Conservation (phyloP, 1,140 invertebrate genomes). For the Apis mellifera region Amel_HAv3.1 CM009939.2:8884501-8885000, state of each 20-base stretch:
- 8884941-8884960: too few species aligned
- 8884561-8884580: constrained; percentile 22
- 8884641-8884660: constrained; percentile 25
- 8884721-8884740: background rate
- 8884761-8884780: too few species aligned
- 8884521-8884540: background rate
- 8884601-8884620: constrained; percentile 21
- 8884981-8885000: background rate
- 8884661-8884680: constrained; percentile 44
- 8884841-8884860: background rate
- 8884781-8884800: too few species aligned
- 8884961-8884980: too few species aligned
- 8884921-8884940: too few species aligned
- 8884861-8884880: background rate
- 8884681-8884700: constrained; percentile 2
- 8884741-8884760: background rate
- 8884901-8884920: too few species aligned
- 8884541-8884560: background rate
- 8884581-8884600: constrained; percentile 21
- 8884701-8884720: constrained; percentile 36
- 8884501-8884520: constrained; percentile 12
- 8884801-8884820: background rate
- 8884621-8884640: constrained; percentile 25
- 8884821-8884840: constrained; percentile 19
- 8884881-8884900: too few species aligned